Evolutionary conservation across 2,888 invertebrate species (phyloP), one percentile per base, ranked within the genome.

Genomic region (Megaustenia siamemsis): DNA sequence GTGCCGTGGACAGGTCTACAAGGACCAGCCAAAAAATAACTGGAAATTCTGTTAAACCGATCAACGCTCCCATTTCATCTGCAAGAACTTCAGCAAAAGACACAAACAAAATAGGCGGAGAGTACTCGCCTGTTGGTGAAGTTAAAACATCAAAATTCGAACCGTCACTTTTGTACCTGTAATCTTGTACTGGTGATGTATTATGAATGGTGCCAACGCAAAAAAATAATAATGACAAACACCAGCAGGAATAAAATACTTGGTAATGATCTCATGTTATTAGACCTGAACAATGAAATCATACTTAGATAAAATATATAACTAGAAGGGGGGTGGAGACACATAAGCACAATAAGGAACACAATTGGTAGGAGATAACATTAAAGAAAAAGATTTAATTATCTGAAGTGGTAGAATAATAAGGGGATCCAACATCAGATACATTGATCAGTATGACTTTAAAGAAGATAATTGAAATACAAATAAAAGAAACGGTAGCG

Each of bases 1-100:
- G 43, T 78, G 43, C 83, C 2, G 83, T 40, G 0, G 68, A 78
- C 56, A 53, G 15, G 28, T 10, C 45, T 15, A 75, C 75, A 43
- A 82, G 32, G 12, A 12, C 53, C 1, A 69, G 21, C 40, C 15
- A 18, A 15, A 45, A 21, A 1, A 18, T n/a, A 12, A 0, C 24
- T n/a, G 38, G 24, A 10, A 35, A 38, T 40, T 40, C 40, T 40
- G 40, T 21, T 4, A 71, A 71, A 71, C 71, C 71, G 45, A 49
- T 12, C 5, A 35, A 8, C 3, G 3, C 68, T 68, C 1, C 68
- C 1, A 5, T 6, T 68, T 38, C 15, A n/a, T n/a, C n/a, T 10
- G 15, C 12, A 43, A 18, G 4, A 28, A 49, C 5, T 5, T 45
- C 43, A 12, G 49, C 15, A 32, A 49, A 32, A 21, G 71, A 6